phyloP scores from a whole-genome alignment of 2,797 vertebrate genomes.

The Falco columbarius region DNA sequence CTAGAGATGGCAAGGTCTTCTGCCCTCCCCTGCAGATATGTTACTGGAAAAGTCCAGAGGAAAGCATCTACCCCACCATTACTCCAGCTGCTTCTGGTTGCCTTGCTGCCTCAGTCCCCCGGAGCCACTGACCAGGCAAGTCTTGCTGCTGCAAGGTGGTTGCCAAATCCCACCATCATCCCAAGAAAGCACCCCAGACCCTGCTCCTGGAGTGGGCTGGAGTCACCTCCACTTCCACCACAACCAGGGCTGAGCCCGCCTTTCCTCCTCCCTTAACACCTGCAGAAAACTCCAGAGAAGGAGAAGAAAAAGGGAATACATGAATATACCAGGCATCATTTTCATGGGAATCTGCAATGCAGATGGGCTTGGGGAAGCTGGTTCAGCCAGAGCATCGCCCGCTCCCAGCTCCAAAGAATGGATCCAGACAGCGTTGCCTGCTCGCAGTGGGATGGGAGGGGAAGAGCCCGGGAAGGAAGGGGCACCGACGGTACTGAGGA shows the following conservation, averaged over 20 bases:
- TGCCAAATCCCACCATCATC: not conserved
- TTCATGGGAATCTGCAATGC: not conserved
- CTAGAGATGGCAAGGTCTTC: not conserved
- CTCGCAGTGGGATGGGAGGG: fast-evolving
- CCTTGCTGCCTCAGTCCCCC: not conserved
- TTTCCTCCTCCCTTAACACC: not conserved
- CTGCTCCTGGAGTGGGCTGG: not conserved
- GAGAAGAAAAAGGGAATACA: not conserved
- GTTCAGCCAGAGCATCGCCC: not conserved
- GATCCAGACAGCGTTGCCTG: not conserved
- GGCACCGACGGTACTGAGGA: not conserved
- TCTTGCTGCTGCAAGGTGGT: not conserved
- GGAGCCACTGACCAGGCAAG: not conserved
- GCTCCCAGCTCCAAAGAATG: fast-evolving
- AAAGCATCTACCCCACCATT: not conserved
- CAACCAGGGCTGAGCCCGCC: fast-evolving
- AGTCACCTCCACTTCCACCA: fast-evolving
- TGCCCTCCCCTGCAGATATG: fast-evolving
- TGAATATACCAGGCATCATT: not conserved
- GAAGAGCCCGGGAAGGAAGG: fast-evolving
- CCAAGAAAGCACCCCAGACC: not conserved
- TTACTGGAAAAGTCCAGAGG: not conserved
- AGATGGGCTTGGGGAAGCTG: not conserved
- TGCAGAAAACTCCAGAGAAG: not conserved
- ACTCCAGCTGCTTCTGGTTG: not conserved